Evolutionary conservation across 2,888 invertebrate species (phyloP), one percentile per base, ranked within the genome.

Genomic region (Thecocarcelia acutangulata): DNA sequence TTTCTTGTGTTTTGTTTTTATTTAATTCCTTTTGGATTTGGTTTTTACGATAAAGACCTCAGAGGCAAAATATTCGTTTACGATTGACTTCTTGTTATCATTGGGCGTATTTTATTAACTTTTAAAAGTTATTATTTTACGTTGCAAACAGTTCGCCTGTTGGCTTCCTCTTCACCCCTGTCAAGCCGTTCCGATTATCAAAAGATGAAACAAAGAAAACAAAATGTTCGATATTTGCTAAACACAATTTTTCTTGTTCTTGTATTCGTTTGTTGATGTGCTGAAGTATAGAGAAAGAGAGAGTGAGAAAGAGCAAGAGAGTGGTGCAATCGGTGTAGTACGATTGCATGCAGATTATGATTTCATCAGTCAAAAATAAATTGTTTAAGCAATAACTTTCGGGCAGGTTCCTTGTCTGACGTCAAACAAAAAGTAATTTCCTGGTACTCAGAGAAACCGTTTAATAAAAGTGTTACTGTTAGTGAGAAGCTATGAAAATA

Each of bases 31-130:
- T 68, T 21, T 54, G 3, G 17, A 37, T 33, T 21, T 59, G 50
- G 33, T 28, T 58, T 54, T 52, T 73, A 56, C 64, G 86, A 88
- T 88, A 86, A 88, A 89, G 88, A 89, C 89, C 89, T 89, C 87
- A 88, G 88, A 89, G 87, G 85, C 85, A 87, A 88, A 85, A 86
- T 87, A 86, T 86, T 86, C 84, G 83, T 83, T 84, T 69, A 73
- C 83, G 84, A 84, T 85, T 84, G 85, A 85, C 84, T 86, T 86
- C 89, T 89, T 89, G 88, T 88, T 89, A 88, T 89, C 87, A 87
- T 88, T 89, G 88, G 88, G 89, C 89, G 88, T 89, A 87, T 88
- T 89, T 89, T 89, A 89, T 89, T 89, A 89, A 89, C 89, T 89
- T 89, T 89, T 89, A 89, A 89, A 80, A 83, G 83, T 83, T 84